Evolutionary conservation across 1,140 invertebrate genomes (phyloP).

Genomic region (Zophobas atratus): DNA sequence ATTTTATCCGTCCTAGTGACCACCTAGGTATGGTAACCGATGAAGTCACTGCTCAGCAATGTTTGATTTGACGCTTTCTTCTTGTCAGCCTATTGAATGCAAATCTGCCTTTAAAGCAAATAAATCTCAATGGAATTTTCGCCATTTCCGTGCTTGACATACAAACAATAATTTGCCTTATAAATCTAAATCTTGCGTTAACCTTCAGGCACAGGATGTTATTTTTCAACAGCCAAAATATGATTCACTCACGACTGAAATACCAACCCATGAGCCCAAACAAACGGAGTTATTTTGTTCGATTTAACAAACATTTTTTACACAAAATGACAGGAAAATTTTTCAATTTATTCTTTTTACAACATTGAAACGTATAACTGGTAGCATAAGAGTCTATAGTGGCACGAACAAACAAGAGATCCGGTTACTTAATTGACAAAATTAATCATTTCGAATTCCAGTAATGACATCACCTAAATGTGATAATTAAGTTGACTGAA

Average conservation of each 20-base stretch:
- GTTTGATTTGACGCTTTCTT: neutral
- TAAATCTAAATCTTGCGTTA: neutral
- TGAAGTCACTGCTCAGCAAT: conserved; percentile 20
- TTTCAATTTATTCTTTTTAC: neutral
- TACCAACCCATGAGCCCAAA: too few relatives aligned
- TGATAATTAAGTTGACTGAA: conserved; percentile 17
- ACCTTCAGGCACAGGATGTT: neutral
- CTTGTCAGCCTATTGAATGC: conserved; percentile 4
- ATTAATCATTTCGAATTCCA: conserved; percentile 27
- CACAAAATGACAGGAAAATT: conserved; percentile 1
- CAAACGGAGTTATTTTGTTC: too few relatives aligned
- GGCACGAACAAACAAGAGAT: neutral
- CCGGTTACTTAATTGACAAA: conserved; percentile 24
- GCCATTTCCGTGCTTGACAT: conserved; percentile 24
- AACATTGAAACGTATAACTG: neutral
- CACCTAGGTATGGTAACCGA: neutral
- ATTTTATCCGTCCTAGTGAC: neutral
- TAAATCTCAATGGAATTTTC: conserved; percentile 23
- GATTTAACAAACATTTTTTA: neutral
- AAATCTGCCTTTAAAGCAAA: conserved; percentile 19
- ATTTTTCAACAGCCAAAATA: conserved; percentile 3
- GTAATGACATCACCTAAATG: conserved; percentile 2
- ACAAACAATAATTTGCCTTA: conserved; percentile 2
- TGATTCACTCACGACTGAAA: neutral
- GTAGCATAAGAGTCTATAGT: neutral